Base-by-base conservation (phyloP, 2,797 vertebrate species). In the Atherinosoma microstoma region DNA sequence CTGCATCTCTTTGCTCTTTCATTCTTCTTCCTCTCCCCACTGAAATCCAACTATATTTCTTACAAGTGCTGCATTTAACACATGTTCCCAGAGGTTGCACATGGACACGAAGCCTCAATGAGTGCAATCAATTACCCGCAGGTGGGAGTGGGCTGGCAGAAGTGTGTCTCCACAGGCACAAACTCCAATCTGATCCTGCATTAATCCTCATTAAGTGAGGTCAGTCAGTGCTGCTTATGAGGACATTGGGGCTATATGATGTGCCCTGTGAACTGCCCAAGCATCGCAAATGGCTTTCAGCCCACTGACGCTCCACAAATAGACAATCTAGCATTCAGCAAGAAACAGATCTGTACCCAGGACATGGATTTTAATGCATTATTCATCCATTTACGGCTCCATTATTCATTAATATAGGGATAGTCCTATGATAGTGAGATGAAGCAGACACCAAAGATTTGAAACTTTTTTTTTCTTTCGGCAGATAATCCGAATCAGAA, bases 141-240 rank as follows among this genome's bases (percentile, higher is more conserved):
- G 73, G 84, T 76, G 73, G 71, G 60, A 76, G 51, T 67, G 24
- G 62, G 29, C 8, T 59, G 53, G 64, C 38, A 67, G 79, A 82
- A 86, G 77, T 70, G 77, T 69, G 75, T 84, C 71, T 79, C 67
- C 56, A 76, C 64, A 64, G 79, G 70, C 63, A 36, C 69, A 85
- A 83, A 79, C 84, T 75, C 70, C 78, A 79, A 70, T 80, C 69
- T 87, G 82, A 86, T 85, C 71, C 79, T 75, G 86, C 85, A 93
- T 92, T 91, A 87, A 92, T 94, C 80, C 86, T 90, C 83, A 91
- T 93, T 88, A 90, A 53, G 53, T 54, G 73, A 72, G 71, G 84
- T 89, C 81, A 79, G 82, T 64, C 68, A 36, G 51, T 65, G 70
- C 70, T 76, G 66, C 76, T 81, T 83, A 75, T 79, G 74, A 85